A percentile compares a stretch with the other conserved stretches of the same genome.
Evolutionary conservation across 2,113 vertebrate genomes (phyloP).

Genomic region (Melanostigma gelatinosum): DNA sequence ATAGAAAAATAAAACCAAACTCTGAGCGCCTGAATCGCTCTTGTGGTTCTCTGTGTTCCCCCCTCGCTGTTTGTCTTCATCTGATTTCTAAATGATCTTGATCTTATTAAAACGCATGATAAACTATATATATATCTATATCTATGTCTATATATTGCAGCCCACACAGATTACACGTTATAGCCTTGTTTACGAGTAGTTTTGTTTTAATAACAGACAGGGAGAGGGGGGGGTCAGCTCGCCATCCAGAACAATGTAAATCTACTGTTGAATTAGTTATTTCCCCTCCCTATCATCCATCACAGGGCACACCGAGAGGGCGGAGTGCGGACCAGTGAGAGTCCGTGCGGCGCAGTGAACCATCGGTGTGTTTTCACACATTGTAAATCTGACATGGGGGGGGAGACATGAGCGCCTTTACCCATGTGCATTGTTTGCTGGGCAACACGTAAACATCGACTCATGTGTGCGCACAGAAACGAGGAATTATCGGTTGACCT

Average conservation of each 20-base stretch:
- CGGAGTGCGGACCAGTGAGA: constrained; percentile 30
- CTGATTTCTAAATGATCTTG: neutral
- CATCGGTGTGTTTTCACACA: constrained; percentile 64
- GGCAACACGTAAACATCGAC: neutral
- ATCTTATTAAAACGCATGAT: neutral
- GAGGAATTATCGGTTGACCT: neutral
- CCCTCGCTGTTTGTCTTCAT: neutral
- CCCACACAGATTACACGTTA: neutral
- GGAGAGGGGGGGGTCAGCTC: neutral
- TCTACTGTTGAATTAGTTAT: constrained; percentile 69
- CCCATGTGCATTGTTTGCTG: neutral
- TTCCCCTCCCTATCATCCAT: constrained; percentile 61
- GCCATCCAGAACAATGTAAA: constrained; percentile 69
- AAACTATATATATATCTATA: too few relatives aligned
- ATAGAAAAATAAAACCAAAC: neutral
- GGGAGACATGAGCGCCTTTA: too few relatives aligned
- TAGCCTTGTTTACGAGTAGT: neutral
- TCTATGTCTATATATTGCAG: too few relatives aligned
- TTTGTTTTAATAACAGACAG: neutral
- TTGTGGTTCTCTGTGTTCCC: constrained; percentile 1
- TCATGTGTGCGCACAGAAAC: neutral
- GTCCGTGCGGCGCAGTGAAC: constrained; percentile 46
- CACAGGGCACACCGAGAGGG: constrained; percentile 48
- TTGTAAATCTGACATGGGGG: too few relatives aligned
- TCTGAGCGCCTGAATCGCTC: neutral